Conservation (phyloP, 2,888 invertebrate genomes). For the Trilocha varians region DNA sequence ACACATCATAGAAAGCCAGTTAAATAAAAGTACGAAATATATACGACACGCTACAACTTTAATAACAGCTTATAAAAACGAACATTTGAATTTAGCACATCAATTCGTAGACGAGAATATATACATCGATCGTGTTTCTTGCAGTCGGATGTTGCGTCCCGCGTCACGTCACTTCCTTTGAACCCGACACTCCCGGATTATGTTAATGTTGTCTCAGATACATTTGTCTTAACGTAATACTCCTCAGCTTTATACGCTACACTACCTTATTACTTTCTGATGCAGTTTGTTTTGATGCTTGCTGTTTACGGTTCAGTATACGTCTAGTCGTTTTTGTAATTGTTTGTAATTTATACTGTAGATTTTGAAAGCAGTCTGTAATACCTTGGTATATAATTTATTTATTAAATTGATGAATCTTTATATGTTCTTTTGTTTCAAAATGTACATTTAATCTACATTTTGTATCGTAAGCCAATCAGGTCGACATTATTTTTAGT, state of each 20-base stretch:
- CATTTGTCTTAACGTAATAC: slow-evolving; percentile 65
- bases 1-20: too few species aligned
- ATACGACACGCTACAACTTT: too few species aligned
- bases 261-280: slow-evolving; percentile 50
- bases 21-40: too few species aligned
- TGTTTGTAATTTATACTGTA: too few species aligned
- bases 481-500: too few species aligned
- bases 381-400: too few species aligned
- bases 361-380: too few species aligned
- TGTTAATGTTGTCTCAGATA: slow-evolving; percentile 60
- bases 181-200: slow-evolving; percentile 54
- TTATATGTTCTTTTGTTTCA: too few species aligned
- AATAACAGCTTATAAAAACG: slow-evolving; percentile 4
- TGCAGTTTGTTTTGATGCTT: slow-evolving; percentile 43
- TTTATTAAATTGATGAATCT: too few species aligned
- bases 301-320: slow-evolving; percentile 49
- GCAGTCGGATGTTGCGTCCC: slow-evolving; percentile 33
- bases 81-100: slow-evolving; percentile 35
- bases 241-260: slow-evolving; percentile 35
- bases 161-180: slow-evolving; percentile 53
- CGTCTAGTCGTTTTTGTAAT: too few species aligned
- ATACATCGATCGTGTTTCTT: slow-evolving; percentile 19
- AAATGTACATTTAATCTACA: too few species aligned
- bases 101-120: slow-evolving; percentile 25
- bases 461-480: too few species aligned